These are phyloP conservation scores for Andrena minutula DNA, from an alignment of 2,888 invertebrate species.

Conservation along the genomic window DNA sequence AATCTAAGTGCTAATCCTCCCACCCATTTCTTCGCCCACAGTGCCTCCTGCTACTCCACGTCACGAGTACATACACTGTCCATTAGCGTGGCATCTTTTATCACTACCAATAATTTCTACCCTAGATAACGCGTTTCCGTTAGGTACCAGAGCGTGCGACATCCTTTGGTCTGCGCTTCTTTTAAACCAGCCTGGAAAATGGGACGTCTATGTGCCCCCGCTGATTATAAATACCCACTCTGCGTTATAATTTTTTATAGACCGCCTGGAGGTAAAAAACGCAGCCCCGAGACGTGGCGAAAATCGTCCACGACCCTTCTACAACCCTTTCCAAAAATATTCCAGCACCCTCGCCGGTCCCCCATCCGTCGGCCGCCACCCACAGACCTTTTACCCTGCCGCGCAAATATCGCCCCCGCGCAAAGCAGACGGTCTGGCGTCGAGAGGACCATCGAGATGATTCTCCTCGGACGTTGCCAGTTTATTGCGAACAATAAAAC, in stretches of 20 bases:
- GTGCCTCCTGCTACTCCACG: background rate
- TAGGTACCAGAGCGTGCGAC: slow-evolving; percentile 44
- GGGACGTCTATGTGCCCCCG: slow-evolving; percentile 50
- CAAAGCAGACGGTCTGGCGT: slow-evolving; percentile 37
- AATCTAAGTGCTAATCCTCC: background rate
- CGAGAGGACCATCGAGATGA: slow-evolving; percentile 7
- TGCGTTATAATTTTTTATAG: slow-evolving; percentile 41
- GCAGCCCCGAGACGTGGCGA: background rate
- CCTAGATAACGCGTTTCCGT: slow-evolving; percentile 57
- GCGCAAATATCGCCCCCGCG: background rate
- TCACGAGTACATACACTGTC: background rate
- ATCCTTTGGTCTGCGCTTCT: slow-evolving; percentile 60
- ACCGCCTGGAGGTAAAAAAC: slow-evolving; percentile 23
- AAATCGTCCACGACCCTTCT: background rate
- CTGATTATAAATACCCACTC: slow-evolving; percentile 53
- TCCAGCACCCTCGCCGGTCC: background rate
- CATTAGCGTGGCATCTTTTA: background rate
- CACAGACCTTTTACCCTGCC: background rate
- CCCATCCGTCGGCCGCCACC: too few relatives aligned
- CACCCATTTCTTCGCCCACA: background rate
- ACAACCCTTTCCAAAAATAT: too few relatives aligned
- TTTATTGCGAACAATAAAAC: slow-evolving; percentile 59
- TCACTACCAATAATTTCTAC: slow-evolving; percentile 44
- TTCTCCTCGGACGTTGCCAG: slow-evolving; percentile 36
- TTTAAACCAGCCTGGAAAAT: slow-evolving; percentile 56